Base-by-base conservation (phyloP, 2,888 invertebrate genomes). In the Pilophorus perplexus region DNA sequence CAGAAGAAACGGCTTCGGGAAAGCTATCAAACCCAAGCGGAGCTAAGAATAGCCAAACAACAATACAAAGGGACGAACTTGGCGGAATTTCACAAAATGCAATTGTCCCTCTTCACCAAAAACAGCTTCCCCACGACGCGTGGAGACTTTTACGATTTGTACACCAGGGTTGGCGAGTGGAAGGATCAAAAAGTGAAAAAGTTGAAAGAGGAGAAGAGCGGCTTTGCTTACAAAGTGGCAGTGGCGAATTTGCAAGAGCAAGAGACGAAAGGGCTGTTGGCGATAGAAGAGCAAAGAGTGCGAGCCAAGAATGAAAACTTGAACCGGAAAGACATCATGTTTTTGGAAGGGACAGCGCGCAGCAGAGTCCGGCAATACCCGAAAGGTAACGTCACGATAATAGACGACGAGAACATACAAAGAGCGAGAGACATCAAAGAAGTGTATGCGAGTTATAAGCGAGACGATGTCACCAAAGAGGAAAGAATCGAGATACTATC, bases 321-420 rank as follows among this genome's bases (percentile, higher is more conserved):
- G 28, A 68, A 66, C 16, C 69, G 68, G 16, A 67, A 68, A 33
- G 71, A 71, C 23, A 28, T 69, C 25, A 69, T 70, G 68, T 83
- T 89, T 73, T 79, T 91, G 44, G 83, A 85, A 70, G 80, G 83
- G 72, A 83, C 89, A 74, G 85, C 87, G 2, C 81, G 84, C 71
- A 89, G 94, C 0, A 81, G 89, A 42, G 83, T 84, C 66, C 92
- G 91, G 89, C 82, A 83, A 68, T 86, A 87, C 28, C 85, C 85
- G 72, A 87, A 88, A 74, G 87, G 86, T 18, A 81, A 79, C 28
- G 64, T 84, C 33, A 83, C 92, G 16, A 83, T 87, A 71, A 87
- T 94, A 87, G 89, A 93, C 72, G 88, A 92, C 0, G 75, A 89
- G 57, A 88, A 87, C 75, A 88, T 87, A 18, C 89, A 92, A 74